A percentile compares a stretch with the other conserved stretches of the same genome.
Conservation (phyloP, 2,113 vertebrate species). For the Boleophthalmus pectinirostris region DNA sequence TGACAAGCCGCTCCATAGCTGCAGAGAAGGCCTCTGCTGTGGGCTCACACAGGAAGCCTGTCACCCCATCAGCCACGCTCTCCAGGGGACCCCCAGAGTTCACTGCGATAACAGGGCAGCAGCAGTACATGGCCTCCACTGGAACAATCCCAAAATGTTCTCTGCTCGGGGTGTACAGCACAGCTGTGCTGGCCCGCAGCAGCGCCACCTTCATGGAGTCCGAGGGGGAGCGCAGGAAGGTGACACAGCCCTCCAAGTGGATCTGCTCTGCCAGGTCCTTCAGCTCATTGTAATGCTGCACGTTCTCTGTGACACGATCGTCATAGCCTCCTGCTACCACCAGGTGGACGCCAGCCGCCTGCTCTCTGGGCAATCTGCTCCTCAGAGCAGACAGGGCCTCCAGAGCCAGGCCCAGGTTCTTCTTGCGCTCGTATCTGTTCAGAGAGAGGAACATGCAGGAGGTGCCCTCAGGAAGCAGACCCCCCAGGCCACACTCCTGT, state of each 20-base stretch:
- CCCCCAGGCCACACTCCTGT: conserved; percentile 69
- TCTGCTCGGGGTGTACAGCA: conserved; percentile 94
- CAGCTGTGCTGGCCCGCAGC: conserved; percentile 79
- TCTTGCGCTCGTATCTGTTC: conserved; percentile 97
- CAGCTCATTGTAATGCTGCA: conserved; percentile 89
- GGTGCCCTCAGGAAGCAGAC: conserved; percentile 80
- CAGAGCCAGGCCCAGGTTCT: conserved; percentile 87
- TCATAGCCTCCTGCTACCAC: conserved; percentile 95
- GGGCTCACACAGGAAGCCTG: conserved; percentile 90
- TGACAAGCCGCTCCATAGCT: conserved; percentile 87
- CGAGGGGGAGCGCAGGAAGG: conserved; percentile 90
- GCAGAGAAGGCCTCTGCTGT: conserved; percentile 82
- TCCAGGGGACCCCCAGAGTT: conserved; percentile 95
- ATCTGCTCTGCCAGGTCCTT: conserved; percentile 75
- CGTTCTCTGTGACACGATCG: conserved; percentile 87
- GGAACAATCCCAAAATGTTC: conserved; percentile 98
- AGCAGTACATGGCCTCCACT: conserved; percentile 94
- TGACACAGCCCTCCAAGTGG: conserved; percentile 77
- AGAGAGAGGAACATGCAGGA: conserved; percentile 90
- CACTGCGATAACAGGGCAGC: conserved; percentile 90
- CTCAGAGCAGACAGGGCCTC: conserved; percentile 80
- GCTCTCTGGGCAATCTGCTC: conserved; percentile 67
- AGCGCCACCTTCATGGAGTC: conserved; percentile 89
- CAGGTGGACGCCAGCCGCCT: conserved; percentile 84
- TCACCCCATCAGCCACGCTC: conserved; percentile 84